Evolutionary conservation across 2,888 invertebrate species (phyloP), one percentile per base, ranked within the genome.

Genomic region (Meliscaeva auricollis): DNA sequence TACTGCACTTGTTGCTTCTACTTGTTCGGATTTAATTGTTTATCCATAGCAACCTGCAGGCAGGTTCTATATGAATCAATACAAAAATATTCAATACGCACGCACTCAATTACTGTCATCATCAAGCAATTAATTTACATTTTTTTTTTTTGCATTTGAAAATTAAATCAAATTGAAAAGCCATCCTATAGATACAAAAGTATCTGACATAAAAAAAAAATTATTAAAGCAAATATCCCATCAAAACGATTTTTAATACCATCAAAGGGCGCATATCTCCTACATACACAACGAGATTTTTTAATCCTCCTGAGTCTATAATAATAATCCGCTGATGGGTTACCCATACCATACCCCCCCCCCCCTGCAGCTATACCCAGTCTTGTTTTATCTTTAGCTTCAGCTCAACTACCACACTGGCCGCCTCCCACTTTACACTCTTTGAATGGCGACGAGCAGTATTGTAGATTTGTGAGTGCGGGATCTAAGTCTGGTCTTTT

Each of bases 291-390:
- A 52, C 54, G 64, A 66, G 79, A 79, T 73, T 76, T 85, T 79
- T 72, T 80, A 85, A 85, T 85, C 81, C 85, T 73, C 64, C 44
- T 69, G 72, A 85, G 76, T 85, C 80, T 85, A 68, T 81, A 85
- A 85, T 76, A 81, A 81, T 81, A 81, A 81, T 85, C 85, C 69
- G 76, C 26, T 50, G 26, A 26, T 26, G 26, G 20, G 72, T 46
- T 20, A 46, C 48, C 38, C 26, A 5, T 6, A 32, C 3, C 15
- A 3, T 8, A 1, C 30, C 44, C 60, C 48, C 38, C 9, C 38
- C 8, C 9, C 26, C 60, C 22, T 22, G n/a, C n/a, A n/a, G n/a
- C 17, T 26, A 20, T 11, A 15, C 3, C 9, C 38, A 3, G 3
- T 9, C 20, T 13, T 50, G 35, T 17, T 58, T 32, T 9, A 38